Base-by-base conservation (phyloP, 2,888 invertebrate species). In the Dicranocentrus wangi region DNA sequence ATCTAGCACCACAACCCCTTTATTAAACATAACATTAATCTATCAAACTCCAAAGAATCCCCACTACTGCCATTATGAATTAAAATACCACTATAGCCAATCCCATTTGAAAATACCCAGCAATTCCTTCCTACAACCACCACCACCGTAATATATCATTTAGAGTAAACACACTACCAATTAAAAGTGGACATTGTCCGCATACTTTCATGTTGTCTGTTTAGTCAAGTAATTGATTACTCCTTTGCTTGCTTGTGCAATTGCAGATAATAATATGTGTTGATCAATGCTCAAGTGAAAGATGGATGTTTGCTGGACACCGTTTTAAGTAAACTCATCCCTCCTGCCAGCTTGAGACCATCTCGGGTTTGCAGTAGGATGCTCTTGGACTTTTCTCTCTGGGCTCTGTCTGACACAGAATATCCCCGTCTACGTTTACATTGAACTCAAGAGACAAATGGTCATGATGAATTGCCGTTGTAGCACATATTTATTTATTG, bases 401-500 rank as follows among this genome's bases (percentile, higher is more conserved):
- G 1, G 27, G 60, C 28, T 27, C 8, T 42, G 17, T 21, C 19
- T 42, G 42, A 23, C 63, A 63, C 17, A n/a, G 63, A 63, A 42
- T 63, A 63, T 42, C 42, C 42, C 23, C 43, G 42, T 63, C 17
- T 63, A 63, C 21, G 19, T 5, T 65, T 58, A 60, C 43, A 69
- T n/a, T n/a, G 47, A 23, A 15, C 32, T 28, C 60, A 61, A 25
- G 13, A 71, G 17, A 47, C 53, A 21, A 66, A 79, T 39, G 55
- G 27, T 17, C 61, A 65, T 76, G 81, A 81, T 81, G 81, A 76
- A 81, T 76, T 76, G 76, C 81, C 47, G 71, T 51, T 63, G 76
- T 58, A 58, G 32, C 76, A 76, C 76, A 76, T 81, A 75, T 81
- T 81, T 81, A 81, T 81, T 81, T 81, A 81, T 81, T 81, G 81